A percentile compares a stretch with the other conserved stretches of the same genome.
phyloP scores from a whole-genome alignment of 1,140 invertebrate genomes.

The Episyrphus balteatus region DNA sequence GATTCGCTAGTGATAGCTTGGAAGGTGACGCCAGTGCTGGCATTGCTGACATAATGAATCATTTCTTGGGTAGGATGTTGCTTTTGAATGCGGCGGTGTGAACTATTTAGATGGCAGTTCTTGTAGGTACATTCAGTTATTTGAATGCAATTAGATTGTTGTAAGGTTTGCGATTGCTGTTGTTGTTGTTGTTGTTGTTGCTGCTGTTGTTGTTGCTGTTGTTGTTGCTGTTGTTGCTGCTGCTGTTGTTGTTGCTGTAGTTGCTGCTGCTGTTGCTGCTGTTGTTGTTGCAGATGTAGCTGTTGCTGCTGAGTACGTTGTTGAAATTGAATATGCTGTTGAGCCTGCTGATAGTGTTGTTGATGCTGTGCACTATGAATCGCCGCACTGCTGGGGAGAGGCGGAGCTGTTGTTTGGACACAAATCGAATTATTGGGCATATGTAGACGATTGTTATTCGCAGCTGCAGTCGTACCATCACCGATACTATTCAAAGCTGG shows the following conservation, averaged over 20 bases:
- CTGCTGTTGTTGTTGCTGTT: slow-evolving; percentile 1
- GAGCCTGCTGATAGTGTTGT: not conserved
- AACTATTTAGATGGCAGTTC: slow-evolving; percentile 30
- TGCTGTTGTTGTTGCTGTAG: slow-evolving; percentile 1
- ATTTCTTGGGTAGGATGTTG: not conserved
- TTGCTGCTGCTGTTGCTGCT: slow-evolving; percentile 11
- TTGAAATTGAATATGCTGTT: not conserved
- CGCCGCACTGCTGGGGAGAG: not conserved
- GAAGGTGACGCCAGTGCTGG: slow-evolving; percentile 10
- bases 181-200: slow-evolving; percentile 2
- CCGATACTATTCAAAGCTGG: slow-evolving; percentile 3
- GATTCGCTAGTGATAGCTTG: slow-evolving; percentile 19
- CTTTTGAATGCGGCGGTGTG: not conserved
- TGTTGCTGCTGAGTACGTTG: not conserved
- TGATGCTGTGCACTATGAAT: not conserved
- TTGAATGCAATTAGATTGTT: slow-evolving; percentile 1
- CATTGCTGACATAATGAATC: slow-evolving; percentile 10
- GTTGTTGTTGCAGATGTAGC: slow-evolving; percentile 5
- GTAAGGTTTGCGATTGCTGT: not conserved
- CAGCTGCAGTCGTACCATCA: slow-evolving; percentile 1
- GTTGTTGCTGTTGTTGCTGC: slow-evolving; percentile 5
- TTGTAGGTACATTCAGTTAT: slow-evolving; percentile 29
- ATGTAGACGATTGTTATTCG: slow-evolving; percentile 3
- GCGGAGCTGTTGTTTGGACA: slow-evolving; percentile 17
- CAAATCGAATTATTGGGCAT: slow-evolving; percentile 24